phyloP scores from a whole-genome alignment of 23 tunicate species.

The Ascidia mentula region DNA sequence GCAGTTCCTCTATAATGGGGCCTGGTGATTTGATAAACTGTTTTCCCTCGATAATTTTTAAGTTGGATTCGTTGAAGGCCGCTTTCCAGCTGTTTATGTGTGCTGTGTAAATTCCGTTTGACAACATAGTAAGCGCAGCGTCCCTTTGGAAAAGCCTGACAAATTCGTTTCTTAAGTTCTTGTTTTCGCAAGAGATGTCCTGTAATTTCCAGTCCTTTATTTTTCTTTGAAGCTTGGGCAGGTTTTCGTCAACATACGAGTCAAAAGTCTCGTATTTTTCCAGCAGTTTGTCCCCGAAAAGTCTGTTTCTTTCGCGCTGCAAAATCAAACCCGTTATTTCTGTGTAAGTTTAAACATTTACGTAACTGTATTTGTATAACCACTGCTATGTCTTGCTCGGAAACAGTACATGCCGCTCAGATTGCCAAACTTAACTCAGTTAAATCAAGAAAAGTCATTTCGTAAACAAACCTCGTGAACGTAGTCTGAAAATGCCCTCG shows the following conservation, averaged over 20 bases:
- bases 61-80: not conserved
- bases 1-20: not conserved
- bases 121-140: not conserved
- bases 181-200: no score
- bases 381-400: not conserved
- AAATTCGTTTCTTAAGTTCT: not conserved
- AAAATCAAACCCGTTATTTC: no score
- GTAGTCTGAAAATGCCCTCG: slow-evolving; percentile 53
- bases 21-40: not conserved
- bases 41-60: not conserved
- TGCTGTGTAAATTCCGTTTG: slow-evolving; percentile 2
- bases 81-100: not conserved
- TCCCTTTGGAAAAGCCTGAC: not conserved
- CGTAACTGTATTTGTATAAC: no score
- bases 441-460: not conserved
- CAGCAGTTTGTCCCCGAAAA: slow-evolving; percentile 1
- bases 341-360: no score
- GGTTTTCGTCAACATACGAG: slow-evolving; percentile 19
- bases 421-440: not conserved
- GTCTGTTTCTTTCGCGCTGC: slow-evolving; percentile 2
- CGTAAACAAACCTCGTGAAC: slow-evolving; percentile 49
- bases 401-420: not conserved
- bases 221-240: slow-evolving; percentile 12
- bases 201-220: not conserved
- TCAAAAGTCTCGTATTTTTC: slow-evolving; percentile 22